Evolutionary conservation across 2,797 vertebrate genomes (phyloP), one percentile per base, ranked within the genome.

Genomic region (Myotis vivesi): DNA sequence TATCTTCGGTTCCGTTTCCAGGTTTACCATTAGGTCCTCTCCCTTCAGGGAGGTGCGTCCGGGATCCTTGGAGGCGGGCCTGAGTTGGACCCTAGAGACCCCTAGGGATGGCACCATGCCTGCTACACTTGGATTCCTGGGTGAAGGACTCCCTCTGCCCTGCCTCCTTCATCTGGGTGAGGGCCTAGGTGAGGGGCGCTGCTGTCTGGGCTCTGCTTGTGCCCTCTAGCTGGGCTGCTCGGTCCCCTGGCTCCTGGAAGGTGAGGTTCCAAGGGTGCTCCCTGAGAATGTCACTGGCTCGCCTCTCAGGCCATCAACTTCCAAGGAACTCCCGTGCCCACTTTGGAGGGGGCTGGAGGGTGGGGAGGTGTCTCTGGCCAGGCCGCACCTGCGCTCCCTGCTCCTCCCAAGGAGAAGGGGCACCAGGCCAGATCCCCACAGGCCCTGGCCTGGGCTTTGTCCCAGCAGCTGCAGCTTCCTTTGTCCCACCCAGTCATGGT

Each of bases 221-320:
- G 11, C 16, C 64, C n/a, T 33, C 64, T 33, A 0, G 64, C n/a
- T 17, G 64, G 16, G n/a, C 1, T 16, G 16, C 64, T 33, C 1
- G n/a, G 16, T 8, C 17, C 64, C n/a, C 2, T 17, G 64, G 16
- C 64, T 16, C 16, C 10, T 1, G 30, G 13, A 17, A 17, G 30
- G 62, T 2, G 2, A 6, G 30, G 30, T 17, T 64, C 30, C 62
- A n/a, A 1, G 3, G 0, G n/a, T 17, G 17, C 3, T 19, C n/a
- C 13, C 16, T 9, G 64, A 66, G n/a, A 9, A 33, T 17, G 7
- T 19, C n/a, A 20, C 15, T 16, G 49, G 15, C 46, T 15, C 0
- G 23, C 57, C 57, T 12, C n/a, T 19, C 8, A 33, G 30, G 64
- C 64, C 6, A 1, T 0, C 19, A 55, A 7, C 20, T 20, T 20